Evolutionary conservation across 2,113 vertebrate genomes (phyloP).

Genomic region (Benitochromis conjunctus): DNA sequence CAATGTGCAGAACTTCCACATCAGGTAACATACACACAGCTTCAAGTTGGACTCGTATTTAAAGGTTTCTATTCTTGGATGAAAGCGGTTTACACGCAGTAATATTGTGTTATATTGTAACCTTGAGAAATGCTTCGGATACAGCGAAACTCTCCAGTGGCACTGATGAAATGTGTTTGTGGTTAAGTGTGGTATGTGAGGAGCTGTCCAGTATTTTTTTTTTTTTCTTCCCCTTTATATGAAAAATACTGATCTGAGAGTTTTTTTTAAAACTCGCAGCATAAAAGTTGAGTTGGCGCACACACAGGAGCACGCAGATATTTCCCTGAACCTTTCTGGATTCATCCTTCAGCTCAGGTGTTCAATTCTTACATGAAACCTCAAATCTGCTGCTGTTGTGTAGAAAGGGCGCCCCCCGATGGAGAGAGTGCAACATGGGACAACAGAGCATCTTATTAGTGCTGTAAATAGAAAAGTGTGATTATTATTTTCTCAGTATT

Average conservation of each 20-base stretch:
- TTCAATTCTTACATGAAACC: background rate
- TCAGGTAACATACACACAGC: slow-evolving; percentile 69
- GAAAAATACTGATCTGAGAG: background rate
- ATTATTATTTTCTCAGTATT: background rate
- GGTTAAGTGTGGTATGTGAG: background rate
- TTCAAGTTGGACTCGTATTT: background rate
- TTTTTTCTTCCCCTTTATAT: rapidly evolving
- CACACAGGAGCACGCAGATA: background rate
- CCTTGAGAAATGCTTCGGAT: background rate
- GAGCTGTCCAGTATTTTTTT: background rate
- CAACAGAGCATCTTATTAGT: too few species aligned
- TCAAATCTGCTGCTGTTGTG: background rate
- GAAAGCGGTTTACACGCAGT: background rate
- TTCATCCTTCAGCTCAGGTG: background rate
- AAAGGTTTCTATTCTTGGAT: background rate
- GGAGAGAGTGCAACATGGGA: background rate
- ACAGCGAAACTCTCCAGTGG: background rate
- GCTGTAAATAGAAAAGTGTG: background rate
- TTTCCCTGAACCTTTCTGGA: background rate
- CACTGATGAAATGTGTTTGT: background rate
- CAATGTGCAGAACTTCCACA: slow-evolving; percentile 98
- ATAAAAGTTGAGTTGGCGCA: rapidly evolving
- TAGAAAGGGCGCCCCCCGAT: slow-evolving; percentile 46
- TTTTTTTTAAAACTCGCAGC: background rate
- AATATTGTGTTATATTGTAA: background rate